Evolutionary conservation across 2,797 vertebrate species (phyloP).

Genomic region (Leptoclinus maculatus): DNA sequence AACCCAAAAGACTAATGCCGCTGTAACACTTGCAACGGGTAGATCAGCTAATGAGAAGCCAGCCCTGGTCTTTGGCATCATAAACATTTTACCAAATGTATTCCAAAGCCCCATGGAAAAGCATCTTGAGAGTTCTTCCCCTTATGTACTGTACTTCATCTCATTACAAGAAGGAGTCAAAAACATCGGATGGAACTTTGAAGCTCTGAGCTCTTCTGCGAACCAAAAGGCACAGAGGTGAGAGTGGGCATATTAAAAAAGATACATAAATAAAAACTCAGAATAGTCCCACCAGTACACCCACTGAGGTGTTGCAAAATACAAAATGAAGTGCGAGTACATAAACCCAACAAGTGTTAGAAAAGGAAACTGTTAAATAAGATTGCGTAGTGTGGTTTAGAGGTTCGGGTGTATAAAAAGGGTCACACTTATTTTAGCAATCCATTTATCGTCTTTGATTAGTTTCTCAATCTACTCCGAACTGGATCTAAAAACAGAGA

Average conservation of each 20-base stretch:
- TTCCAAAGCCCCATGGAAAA: conserved; percentile 81
- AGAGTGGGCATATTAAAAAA: conserved; percentile 62
- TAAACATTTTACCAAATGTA: conserved; percentile 86
- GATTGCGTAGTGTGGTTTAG: not conserved
- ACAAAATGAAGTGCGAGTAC: conserved; percentile 24
- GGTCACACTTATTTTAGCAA: conserved; percentile 1
- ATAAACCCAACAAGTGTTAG: conserved; percentile 40
- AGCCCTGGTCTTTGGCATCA: conserved; percentile 85
- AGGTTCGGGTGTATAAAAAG: not conserved
- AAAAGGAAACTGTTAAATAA: conserved; percentile 31
- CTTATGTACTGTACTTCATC: conserved; percentile 73
- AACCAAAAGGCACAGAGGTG: conserved; percentile 66
- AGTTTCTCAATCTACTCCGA: not conserved
- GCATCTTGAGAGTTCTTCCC: conserved; percentile 77
- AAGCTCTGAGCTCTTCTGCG: conserved; percentile 61
- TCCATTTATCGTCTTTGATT: not conserved
- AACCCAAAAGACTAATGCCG: conserved; percentile 84
- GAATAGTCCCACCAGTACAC: conserved; percentile 52
- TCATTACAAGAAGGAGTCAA: conserved; percentile 78
- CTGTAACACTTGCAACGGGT: conserved; percentile 78
- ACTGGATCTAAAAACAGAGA: not conserved
- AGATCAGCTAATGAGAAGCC: conserved; percentile 87
- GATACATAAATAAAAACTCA: conserved; percentile 31
- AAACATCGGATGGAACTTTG: conserved; percentile 74
- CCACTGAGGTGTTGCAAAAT: conserved; percentile 58